Base-by-base conservation (phyloP, 2,888 invertebrate species). In the Lypha dubia region DNA sequence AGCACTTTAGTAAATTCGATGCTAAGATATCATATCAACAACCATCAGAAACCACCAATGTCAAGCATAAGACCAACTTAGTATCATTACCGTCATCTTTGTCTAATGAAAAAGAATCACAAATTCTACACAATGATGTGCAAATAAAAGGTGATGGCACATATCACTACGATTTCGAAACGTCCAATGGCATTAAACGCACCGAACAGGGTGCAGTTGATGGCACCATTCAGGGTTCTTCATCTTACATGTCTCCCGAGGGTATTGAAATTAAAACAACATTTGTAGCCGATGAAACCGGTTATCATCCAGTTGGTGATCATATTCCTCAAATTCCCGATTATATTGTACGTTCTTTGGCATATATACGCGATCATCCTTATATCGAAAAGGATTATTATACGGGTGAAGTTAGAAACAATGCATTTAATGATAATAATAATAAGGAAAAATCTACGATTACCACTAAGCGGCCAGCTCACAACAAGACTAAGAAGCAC, bases 281-380 rank as follows among this genome's bases (percentile, higher is more conserved):
- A 70, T 90, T 90, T 87, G 87, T 89, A 46, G 90, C 90, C 60
- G 90, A 90, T 73, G 90, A 90, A 49, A 88, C 79, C 28, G 90
- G 90, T 20, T 90, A 90, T 56, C 90, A 90, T 87, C 88, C 90
- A 1, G 87, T 88, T 0, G 90, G 90, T 28, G 89, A 90, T 79
- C 90, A 90, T 63, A 89, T 90, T 77, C 90, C 90, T 58, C 87
- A 90, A 79, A 88, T 88, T 15, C 90, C 90, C 6, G 90, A 90
- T 74, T 90, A 90, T 38, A 89, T 90, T 24, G 41, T 89, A 9
- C 88, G 88, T 17, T 68, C 90, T 1, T 65, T 90, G 83, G 90
- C 89, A 53, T 90, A 90, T 38, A 90, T 90, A 53, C 88, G 90
- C n/a, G 87, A 87, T 22, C 90, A 90, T 88, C 90, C 90, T 9